A percentile compares a stretch with the other conserved stretches of the same genome.
Evolutionary conservation across 1,140 invertebrate genomes (phyloP).

Genomic region (Drosophila pandora): DNA sequence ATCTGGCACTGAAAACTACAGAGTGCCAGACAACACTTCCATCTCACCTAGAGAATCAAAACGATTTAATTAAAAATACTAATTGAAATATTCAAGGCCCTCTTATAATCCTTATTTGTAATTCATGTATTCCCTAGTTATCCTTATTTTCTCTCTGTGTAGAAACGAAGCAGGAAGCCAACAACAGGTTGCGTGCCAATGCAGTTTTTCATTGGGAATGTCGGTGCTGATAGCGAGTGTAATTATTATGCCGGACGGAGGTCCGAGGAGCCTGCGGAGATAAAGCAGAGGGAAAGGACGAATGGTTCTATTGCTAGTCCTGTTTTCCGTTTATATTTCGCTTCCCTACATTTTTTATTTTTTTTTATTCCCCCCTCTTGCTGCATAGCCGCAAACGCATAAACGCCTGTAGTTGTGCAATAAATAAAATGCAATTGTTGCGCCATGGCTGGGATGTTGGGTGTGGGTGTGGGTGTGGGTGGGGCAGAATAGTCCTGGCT

Average conservation of each 20-base stretch:
- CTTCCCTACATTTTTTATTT: conserved; percentile 6
- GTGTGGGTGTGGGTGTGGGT: neutral
- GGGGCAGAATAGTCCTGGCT: no score
- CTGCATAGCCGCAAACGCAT: conserved; percentile 40
- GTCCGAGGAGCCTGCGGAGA: conserved; percentile 7
- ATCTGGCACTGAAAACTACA: neutral
- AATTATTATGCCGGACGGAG: conserved; percentile 71
- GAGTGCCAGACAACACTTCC: neutral
- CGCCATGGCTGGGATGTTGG: conserved; percentile 13
- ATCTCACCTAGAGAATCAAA: neutral
- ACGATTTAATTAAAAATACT: neutral
- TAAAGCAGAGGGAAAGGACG: conserved; percentile 2
- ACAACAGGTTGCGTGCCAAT: conserved; percentile 72
- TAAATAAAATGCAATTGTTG: conserved; percentile 78
- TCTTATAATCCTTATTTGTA: neutral
- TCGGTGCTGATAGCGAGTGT: conserved; percentile 73
- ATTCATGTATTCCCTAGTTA: neutral
- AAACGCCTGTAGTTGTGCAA: conserved; percentile 77
- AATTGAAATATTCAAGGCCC: neutral
- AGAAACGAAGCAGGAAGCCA: conserved; percentile 8
- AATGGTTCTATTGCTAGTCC: conserved; percentile 21
- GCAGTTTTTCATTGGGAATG: conserved; percentile 73
- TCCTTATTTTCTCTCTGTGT: neutral
- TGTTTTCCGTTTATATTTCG: conserved; percentile 8
- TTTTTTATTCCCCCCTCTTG: conserved; percentile 6